Evolutionary conservation across 2,797 vertebrate genomes (phyloP), one percentile per base, ranked within the genome.

Genomic region (Rousettus madagascariensis): DNA sequence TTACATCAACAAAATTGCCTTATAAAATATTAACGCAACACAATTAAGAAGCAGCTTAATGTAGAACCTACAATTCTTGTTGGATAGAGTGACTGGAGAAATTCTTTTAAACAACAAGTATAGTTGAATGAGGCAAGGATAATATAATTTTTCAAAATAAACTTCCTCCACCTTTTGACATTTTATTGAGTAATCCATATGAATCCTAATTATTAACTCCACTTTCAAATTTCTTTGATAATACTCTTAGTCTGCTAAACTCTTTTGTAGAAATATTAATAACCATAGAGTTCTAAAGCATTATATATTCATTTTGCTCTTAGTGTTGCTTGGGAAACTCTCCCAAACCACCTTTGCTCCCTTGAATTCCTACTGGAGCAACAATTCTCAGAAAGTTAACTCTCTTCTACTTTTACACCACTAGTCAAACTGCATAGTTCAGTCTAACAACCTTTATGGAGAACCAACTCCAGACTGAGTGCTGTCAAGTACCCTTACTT

Each of bases 21-120:
- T 69, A 97, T 97, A 59, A 98, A 98, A 97, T 69, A 91, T 93
- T 97, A 91, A 96, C 88, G 93, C 75, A 71, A 94, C 26, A 84
- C 95, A 94, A 75, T 96, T 94, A 95, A 86, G 71, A 87, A 96
- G 96, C 71, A 95, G 5, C 4, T 28, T 83, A 87, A 96, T 97
- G 94, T 97, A 82, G 51, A 87, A 38, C 84, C 83, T 91, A 94
- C 78, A 95, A 94, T 96, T 96, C 96, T 94, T 33, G 72, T 28
- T 94, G 87, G 33, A 83, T 91, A 95, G 87, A 96, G 19, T 38
- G 36, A 96, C 26, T 68, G 11, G 51, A 94, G 92, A 97, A 43
- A 57, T 91, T 88, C 94, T 95, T 83, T 96, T 94, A 95, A 97
- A 92, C 96, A 92, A 90, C 57, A 93, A 96, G 69, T 33, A 90